Evolutionary conservation across 2,113 vertebrate genomes (phyloP).

Genomic region (Dasyornis broadbenti): DNA sequence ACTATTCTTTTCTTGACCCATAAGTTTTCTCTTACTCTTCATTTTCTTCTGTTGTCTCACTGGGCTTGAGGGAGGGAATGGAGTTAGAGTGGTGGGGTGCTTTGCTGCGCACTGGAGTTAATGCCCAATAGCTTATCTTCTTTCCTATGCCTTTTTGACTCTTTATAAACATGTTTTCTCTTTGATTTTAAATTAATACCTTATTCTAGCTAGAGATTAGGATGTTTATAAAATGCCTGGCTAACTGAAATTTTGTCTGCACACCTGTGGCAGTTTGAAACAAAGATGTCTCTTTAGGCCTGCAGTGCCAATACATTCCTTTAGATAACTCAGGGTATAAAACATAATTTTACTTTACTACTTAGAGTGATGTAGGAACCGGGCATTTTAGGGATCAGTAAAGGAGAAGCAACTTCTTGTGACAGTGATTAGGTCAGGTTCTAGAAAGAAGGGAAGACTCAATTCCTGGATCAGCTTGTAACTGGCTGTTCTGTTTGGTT

Average conservation of each 20-base stretch:
- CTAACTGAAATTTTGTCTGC: neutral
- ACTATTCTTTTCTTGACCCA: neutral
- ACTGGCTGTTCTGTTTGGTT: neutral
- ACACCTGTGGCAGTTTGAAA: neutral
- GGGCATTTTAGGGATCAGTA: neutral
- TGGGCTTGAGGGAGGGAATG: accelerated
- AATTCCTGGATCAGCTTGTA: neutral
- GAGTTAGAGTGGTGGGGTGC: neutral
- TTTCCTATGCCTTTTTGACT: neutral
- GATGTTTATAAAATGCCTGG: neutral
- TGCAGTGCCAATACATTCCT: neutral
- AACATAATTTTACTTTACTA: neutral
- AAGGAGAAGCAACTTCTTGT: neutral
- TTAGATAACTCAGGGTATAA: neutral
- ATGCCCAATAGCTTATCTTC: neutral
- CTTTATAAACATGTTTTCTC: neutral
- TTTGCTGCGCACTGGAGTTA: neutral
- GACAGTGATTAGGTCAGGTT: neutral
- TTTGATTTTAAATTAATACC: neutral
- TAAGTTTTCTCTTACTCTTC: neutral
- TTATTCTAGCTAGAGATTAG: neutral
- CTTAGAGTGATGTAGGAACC: neutral
- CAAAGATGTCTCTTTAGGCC: neutral
- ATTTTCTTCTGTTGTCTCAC: neutral
- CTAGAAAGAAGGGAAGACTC: neutral